A percentile compares a stretch with the other conserved stretches of the same genome.
These are phyloP conservation scores for Cheirogaleus medius DNA, from an alignment of 2,113 vertebrate genomes.

Conservation along the genomic window DNA sequence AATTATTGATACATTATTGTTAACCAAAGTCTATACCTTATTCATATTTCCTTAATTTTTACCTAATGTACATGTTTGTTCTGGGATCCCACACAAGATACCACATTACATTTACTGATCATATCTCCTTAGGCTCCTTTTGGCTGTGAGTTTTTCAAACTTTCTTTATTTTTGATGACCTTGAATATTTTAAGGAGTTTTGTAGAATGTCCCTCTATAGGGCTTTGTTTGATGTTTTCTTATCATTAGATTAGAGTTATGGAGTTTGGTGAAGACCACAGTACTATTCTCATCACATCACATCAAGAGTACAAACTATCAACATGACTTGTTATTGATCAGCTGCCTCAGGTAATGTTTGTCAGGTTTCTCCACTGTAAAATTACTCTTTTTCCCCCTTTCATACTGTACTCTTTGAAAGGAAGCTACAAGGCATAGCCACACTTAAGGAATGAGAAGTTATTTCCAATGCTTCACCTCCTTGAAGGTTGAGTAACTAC, in stretches of 20 bases:
- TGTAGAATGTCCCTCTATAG: neutral
- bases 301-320: neutral
- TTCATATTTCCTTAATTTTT: neutral
- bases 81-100: neutral
- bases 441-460: neutral
- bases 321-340: neutral
- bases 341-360: neutral
- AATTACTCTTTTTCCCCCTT: neutral
- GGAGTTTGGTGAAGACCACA: neutral
- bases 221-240: neutral
- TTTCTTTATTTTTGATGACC: neutral
- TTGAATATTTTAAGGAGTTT: neutral
- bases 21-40: neutral
- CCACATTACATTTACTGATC: neutral
- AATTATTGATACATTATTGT: neutral
- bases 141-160: neutral
- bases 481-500: neutral
- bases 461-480: neutral
- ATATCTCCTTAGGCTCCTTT: neutral
- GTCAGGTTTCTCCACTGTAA: neutral
- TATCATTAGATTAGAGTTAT: neutral
- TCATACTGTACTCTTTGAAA: neutral
- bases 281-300: neutral
- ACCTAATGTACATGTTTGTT: neutral
- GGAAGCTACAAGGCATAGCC: neutral